Evolutionary conservation across 2,888 invertebrate genomes (phyloP), one percentile per base, ranked within the genome.

Genomic region (Epinotia bilunana): DNA sequence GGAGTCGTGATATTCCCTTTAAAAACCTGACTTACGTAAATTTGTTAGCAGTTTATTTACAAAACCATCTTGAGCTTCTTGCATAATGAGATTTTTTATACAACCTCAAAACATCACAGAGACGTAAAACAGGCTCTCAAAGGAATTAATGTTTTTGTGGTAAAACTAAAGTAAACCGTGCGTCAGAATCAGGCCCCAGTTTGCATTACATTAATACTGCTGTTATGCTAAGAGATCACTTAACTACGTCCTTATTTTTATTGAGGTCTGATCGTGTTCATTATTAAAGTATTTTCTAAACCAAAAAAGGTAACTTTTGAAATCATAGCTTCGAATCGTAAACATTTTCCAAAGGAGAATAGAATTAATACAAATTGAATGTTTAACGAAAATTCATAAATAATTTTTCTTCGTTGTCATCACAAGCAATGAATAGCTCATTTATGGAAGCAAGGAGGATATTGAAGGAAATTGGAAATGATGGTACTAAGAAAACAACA

Each of bases 121-220:
- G 53, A 53, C 18, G 28, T 33, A 65, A 20, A 46, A 49, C 20
- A n/a, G 23, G 33, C 62, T 43, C 6, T 73, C 58, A 70, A 49
- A 49, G 58, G 49, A 64, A 63, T 64, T 64, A 20, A 16, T 39
- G 20, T 63, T 39, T 63, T 33, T 46, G 58, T 13, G 49, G 55
- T 12, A 58, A 64, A 74, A 73, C 39, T 72, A 55, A 63, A 72
- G 16, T 23, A 73, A 73, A 73, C 65, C 49, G 33, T 20, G 16
- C 46, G 11, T 12, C n/a, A 33, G n/a, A 63, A 49, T 16, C 16
- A 9, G 13, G 49, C 49, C 16, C 16, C 33, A 12, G 18, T 1
- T 20, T 20, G 12, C 28, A 64, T 67, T 13, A 11, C 28, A 65
- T 71, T 62, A 5, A 16, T 46, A 3, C 11, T 39, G 33, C 20